phyloP scores from a whole-genome alignment of 1,140 invertebrate species.

The Heliconius eleuchia region DNA sequence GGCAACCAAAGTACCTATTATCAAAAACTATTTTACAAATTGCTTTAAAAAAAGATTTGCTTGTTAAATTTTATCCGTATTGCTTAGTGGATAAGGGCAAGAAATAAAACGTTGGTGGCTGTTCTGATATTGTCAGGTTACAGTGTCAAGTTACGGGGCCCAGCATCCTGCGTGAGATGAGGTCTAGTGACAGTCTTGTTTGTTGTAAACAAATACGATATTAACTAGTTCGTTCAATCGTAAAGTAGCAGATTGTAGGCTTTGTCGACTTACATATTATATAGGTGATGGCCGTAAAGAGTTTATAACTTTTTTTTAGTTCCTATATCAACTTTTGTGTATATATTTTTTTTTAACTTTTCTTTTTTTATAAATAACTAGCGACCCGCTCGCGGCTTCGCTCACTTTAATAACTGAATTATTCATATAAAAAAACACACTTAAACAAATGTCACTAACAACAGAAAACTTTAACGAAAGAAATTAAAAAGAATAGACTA shows the following conservation, averaged over 20 bases:
- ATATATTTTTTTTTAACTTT: too few species aligned
- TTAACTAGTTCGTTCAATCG: slow-evolving; percentile 16
- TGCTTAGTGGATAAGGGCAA: not conserved
- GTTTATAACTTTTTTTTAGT: not conserved
- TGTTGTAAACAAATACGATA: slow-evolving; percentile 23
- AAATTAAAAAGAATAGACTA: too few species aligned
- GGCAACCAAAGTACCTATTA: slow-evolving; percentile 44
- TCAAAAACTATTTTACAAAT: slow-evolving; percentile 27
- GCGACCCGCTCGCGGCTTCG: too few species aligned
- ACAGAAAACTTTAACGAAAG: too few species aligned
- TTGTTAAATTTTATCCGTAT: slow-evolving; percentile 9
- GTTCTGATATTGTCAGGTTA: slow-evolving; percentile 31
- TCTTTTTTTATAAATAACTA: too few species aligned
- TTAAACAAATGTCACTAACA: too few species aligned
- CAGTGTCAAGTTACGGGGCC: slow-evolving; percentile 43
- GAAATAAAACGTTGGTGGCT: not conserved
- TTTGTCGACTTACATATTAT: not conserved
- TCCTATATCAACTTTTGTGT: not conserved
- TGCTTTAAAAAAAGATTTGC: not conserved
- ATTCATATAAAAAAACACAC: too few species aligned
- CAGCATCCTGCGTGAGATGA: slow-evolving; percentile 47
- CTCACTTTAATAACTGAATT: too few species aligned
- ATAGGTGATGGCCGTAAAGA: not conserved
- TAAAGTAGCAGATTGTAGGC: slow-evolving; percentile 7
- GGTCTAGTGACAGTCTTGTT: slow-evolving; percentile 28